Evolutionary conservation across 1,140 invertebrate genomes (phyloP).

Genomic region (Lepidostoma basale): DNA sequence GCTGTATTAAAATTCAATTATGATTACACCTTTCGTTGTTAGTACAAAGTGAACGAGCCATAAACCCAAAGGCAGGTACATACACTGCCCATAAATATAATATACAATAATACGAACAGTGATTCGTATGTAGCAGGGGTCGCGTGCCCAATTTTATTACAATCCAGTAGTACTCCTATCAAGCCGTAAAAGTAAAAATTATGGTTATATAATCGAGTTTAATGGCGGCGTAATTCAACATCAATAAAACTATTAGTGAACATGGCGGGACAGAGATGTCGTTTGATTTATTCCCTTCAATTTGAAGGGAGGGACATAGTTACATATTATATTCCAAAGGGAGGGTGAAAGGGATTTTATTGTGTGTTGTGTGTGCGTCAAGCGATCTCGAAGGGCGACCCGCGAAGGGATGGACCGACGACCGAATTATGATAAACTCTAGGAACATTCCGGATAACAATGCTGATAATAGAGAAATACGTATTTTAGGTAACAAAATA

Average conservation of each 20-base stretch:
- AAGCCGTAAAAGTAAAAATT: slow-evolving; percentile 43
- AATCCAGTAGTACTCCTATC: slow-evolving; percentile 29
- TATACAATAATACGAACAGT: background rate
- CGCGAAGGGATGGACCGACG: background rate
- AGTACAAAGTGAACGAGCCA: background rate
- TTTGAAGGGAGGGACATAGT: too few species aligned
- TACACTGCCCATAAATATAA: too few species aligned
- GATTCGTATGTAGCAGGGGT: slow-evolving; percentile 18
- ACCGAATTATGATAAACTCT: too few species aligned
- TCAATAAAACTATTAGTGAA: slow-evolving; percentile 44
- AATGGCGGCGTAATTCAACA: slow-evolving; percentile 41
- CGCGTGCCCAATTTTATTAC: slow-evolving; percentile 6
- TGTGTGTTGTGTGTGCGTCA: slow-evolving; percentile 9
- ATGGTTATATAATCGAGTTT: slow-evolving; percentile 42
- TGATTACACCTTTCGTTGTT: background rate
- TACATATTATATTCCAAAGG: slow-evolving; percentile 2
- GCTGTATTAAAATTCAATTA: too few species aligned
- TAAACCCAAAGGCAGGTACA: background rate
- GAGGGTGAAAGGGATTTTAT: slow-evolving; percentile 2
- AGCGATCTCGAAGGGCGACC: background rate
- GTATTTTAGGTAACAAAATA: too few species aligned
- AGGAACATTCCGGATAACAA: too few species aligned
- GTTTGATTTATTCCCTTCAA: slow-evolving; percentile 37
- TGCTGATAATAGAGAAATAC: too few species aligned
- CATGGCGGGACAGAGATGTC: slow-evolving; percentile 20